These are phyloP conservation scores for Bujurquina vittata DNA, from an alignment of 2,113 vertebrate species.

Conservation along the genomic window DNA sequence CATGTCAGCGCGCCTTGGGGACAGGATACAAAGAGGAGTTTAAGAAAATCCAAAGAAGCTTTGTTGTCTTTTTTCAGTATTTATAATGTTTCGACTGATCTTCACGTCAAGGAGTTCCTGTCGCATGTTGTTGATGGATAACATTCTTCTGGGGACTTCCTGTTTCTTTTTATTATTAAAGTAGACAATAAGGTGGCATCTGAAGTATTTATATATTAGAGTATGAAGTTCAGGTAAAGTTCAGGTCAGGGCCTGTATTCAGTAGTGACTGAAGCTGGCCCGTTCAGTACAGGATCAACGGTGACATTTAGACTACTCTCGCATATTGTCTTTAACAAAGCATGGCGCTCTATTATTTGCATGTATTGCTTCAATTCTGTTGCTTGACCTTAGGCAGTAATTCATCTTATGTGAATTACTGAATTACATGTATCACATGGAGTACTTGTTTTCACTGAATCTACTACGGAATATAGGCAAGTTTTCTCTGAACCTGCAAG, in stretches of 20 bases:
- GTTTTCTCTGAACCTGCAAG: not conserved
- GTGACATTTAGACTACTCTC: not conserved
- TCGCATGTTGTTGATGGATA: not conserved
- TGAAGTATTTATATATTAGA: not conserved
- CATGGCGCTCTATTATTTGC: not conserved
- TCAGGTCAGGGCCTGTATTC: not conserved
- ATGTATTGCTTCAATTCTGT: not conserved
- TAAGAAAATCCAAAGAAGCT: conserved; percentile 8
- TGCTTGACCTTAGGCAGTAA: not conserved
- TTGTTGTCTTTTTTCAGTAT: not conserved
- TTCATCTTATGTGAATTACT: not conserved
- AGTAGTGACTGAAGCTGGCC: not conserved
- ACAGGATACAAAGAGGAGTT: not conserved
- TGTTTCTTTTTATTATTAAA: not conserved
- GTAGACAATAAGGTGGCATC: not conserved
- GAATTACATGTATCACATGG: not conserved
- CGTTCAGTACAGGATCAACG: not conserved
- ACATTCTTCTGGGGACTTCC: not conserved
- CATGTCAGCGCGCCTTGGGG: conserved; percentile 24
- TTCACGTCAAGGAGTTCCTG: not conserved
- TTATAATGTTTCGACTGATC: not conserved
- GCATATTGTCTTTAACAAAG: not conserved
- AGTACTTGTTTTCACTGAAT: not conserved
- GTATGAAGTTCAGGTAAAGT: not conserved
- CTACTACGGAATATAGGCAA: not conserved